Evolutionary conservation across 2,797 vertebrate species (phyloP), one percentile per base, ranked within the genome.

Genomic region (Eulemur albifrons): DNA sequence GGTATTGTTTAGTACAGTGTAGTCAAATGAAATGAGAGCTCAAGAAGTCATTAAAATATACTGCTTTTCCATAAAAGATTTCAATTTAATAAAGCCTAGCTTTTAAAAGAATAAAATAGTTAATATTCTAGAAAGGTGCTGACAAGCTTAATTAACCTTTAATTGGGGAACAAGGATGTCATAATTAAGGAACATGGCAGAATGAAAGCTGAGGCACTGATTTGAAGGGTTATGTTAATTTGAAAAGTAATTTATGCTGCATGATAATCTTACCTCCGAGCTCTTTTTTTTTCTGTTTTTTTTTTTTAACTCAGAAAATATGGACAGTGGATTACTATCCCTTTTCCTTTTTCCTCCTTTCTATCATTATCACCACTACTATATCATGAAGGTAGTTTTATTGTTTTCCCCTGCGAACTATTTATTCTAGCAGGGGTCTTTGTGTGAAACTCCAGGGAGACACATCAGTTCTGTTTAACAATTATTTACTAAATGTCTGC

Each of bases 151-250:
- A 97, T 95, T 93, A 93, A 90, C 57, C 86, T 95, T 96, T 97
- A 92, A 95, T 82, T 97, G 52, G 95, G 75, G 86, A 93, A 93
- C 32, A 89, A 81, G 38, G 86, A 96, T 96, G 87, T 94, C 87
- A 79, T 92, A 93, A 96, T 97, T 96, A 97, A 95, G 83, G 75
- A 95, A 59, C 21, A 38, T 83, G 84, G 87, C 89, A 96, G 86
- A 82, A 88, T 30, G 63, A 94, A 83, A 85, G 20, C 88, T 52
- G 45, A 92, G 94, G 61, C 86, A 38, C 50, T 93, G 76, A 63
- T 92, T 94, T 40, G 87, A 96, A 96, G 97, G 76, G 63, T 93
- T 96, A 92, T 96, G 90, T 82, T 97, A 97, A 97, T 95, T 96
- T 88, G 83, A 86, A 94, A 96, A 96, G 54, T 89, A 92, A 95